Base-by-base conservation (phyloP, 64 coral and sea anemone genomes). In the Pocillopora damicornis region DNA sequence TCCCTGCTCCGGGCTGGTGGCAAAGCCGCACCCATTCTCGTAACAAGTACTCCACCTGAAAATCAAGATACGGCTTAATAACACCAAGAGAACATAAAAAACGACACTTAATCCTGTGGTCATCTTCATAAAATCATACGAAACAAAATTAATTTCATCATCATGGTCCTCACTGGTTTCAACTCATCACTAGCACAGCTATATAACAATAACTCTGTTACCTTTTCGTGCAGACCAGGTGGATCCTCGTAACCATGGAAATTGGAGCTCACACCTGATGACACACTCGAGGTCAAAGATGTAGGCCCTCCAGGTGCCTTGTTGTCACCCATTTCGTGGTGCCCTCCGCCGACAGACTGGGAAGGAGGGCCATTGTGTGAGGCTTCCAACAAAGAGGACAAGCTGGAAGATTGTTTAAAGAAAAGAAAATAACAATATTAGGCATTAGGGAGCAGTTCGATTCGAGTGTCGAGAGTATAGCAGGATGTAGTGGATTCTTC, bases 221-320 rank as follows among this genome's bases (percentile, higher is more conserved):
- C 96, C 96, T 98, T 98, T 63, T 95, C 96, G 79, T 98, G 96
- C 63, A 98, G 88, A 63, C 96, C 96, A 37, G 93, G 96, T 14
- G 96, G 96, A 87, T 96, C 94, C 63, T 96, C 94, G 37, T 65
- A 93, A 58, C 87, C 94, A 81, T 91, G 86, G 72, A 93, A 96
- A 0, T 91, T 76, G 22, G 79, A 60, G 4, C 75, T 65, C 12
- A 86, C 81, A 2, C 86, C 81, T 34, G 94, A 88, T 0, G 86
- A 79, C 25, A 86, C 81, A 16, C 86, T 87, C 42, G 88, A 88
- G 0, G 91, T 89, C 13, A 96, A 76, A 8, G 94, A 96, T 15
- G 94, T 96, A 9, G 94, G 94, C 7, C 94, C 94, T 20, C 94
- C 94, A 14, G 94, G 94, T 14, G 94, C 94, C 62, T 96, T 96